A percentile compares a stretch with the other conserved stretches of the same genome.
Evolutionary conservation across 2,113 vertebrate genomes (phyloP).

Genomic region (Poeciliopsis occidentalis): DNA sequence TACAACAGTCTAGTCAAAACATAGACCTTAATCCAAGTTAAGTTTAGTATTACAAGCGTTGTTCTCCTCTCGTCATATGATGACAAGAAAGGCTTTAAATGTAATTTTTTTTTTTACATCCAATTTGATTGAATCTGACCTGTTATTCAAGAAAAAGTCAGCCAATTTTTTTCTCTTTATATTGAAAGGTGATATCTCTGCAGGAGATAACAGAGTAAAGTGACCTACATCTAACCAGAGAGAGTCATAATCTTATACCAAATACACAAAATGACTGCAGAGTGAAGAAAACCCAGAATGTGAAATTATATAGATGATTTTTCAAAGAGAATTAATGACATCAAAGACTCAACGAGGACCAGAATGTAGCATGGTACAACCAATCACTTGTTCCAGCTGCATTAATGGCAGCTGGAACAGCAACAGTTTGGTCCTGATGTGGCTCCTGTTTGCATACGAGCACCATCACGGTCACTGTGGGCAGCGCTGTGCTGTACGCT

Average conservation of each 20-base stretch:
- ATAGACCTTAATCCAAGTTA: background rate
- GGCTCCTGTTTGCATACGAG: background rate
- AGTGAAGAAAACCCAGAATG: background rate
- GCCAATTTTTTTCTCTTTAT: too few relatives aligned
- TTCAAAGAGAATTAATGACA: background rate
- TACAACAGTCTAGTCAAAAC: background rate
- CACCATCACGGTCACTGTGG: background rate
- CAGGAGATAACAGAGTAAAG: background rate
- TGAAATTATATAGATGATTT: background rate
- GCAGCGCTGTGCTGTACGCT: slow-evolving; percentile 11
- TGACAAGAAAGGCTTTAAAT: too few relatives aligned
- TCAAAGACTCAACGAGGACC: background rate
- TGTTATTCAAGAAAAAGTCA: too few relatives aligned
- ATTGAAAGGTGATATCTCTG: too few relatives aligned
- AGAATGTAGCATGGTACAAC: background rate
- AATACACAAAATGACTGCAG: background rate
- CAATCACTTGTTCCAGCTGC: background rate
- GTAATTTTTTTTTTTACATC: too few relatives aligned
- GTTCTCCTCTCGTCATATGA: too few relatives aligned
- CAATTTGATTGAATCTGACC: too few relatives aligned
- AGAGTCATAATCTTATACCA: background rate
- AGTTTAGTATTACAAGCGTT: background rate
- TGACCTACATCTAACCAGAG: background rate
- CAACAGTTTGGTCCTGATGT: background rate
- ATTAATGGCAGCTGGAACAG: background rate